Evolutionary conservation across 92 coral and sea anemone species (phyloP).

Genomic region (Parazoanthus swiftii): DNA sequence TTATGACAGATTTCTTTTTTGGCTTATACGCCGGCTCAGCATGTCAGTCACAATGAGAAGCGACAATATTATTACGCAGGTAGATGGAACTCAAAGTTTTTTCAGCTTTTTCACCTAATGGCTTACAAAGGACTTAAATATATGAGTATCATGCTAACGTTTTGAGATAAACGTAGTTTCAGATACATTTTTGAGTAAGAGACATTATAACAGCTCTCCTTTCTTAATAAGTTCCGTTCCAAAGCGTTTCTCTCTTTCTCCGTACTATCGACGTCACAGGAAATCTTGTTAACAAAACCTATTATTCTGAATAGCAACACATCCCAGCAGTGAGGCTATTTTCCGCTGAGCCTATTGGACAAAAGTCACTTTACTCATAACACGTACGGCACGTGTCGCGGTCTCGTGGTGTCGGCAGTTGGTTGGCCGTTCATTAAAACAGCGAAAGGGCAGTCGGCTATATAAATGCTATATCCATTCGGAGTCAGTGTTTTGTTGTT

Average conservation of each 20-base stretch:
- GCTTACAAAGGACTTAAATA: too few species aligned
- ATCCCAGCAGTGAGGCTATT: conserved; percentile 21
- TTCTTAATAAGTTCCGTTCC: background rate
- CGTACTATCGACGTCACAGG: background rate
- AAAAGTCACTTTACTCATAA: background rate
- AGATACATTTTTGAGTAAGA: background rate
- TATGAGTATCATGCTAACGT: background rate
- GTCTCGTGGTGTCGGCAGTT: conserved; percentile 30
- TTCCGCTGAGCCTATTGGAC: conserved; percentile 22
- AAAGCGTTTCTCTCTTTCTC: background rate
- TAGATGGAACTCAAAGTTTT: too few species aligned
- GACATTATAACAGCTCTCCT: too few species aligned
- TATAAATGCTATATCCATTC: background rate
- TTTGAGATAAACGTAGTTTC: background rate
- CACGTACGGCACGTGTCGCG: conserved; percentile 1
- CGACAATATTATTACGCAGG: too few species aligned
- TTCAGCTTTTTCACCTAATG: too few species aligned
- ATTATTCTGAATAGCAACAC: conserved; percentile 38
- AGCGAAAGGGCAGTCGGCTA: conserved; percentile 69
- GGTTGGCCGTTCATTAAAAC: conserved; percentile 48
- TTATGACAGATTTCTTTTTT: background rate
- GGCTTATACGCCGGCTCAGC: too few species aligned
- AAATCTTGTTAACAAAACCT: conserved; percentile 23
- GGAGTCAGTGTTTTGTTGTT: background rate
- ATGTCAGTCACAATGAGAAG: too few species aligned